Conservation (phyloP, 2,113 vertebrate species). For the Mormoops blainvillei region DNA sequence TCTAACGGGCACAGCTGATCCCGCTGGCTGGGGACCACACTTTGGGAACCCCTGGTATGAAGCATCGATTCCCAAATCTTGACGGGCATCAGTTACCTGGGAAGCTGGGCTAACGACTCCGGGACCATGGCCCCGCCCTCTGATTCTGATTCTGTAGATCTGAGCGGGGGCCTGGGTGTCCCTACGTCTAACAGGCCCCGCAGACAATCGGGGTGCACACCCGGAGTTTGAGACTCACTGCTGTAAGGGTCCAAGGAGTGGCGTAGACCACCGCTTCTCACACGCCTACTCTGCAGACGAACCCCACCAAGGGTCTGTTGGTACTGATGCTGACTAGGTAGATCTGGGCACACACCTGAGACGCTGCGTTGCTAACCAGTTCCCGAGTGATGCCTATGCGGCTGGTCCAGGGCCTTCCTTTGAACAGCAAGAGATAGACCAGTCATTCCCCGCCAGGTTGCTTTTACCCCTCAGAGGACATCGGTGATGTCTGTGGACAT, state of each 20-base stretch:
- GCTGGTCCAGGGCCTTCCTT: neutral
- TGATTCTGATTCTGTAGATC: neutral
- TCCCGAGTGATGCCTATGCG: accelerated
- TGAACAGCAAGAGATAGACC: neutral
- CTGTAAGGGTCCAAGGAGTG: neutral
- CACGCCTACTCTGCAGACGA: accelerated
- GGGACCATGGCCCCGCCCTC: neutral
- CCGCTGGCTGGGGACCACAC: neutral
- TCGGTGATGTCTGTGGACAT: neutral
- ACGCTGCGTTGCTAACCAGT: neutral
- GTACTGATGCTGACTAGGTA: neutral
- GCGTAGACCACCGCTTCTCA: neutral
- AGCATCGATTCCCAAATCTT: neutral
- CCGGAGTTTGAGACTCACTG: neutral
- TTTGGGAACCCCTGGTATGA: neutral
- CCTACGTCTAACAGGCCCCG: neutral
- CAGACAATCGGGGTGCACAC: too few species aligned
- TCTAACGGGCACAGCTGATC: neutral
- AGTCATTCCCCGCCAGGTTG: neutral
- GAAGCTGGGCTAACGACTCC: neutral
- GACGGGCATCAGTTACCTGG: neutral
- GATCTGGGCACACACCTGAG: neutral
- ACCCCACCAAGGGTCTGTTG: neutral
- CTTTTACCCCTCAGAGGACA: neutral
- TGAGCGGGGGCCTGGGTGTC: neutral